Evolutionary conservation across 2,113 vertebrate species (phyloP).

Genomic region (Nyctibius bracteatus): DNA sequence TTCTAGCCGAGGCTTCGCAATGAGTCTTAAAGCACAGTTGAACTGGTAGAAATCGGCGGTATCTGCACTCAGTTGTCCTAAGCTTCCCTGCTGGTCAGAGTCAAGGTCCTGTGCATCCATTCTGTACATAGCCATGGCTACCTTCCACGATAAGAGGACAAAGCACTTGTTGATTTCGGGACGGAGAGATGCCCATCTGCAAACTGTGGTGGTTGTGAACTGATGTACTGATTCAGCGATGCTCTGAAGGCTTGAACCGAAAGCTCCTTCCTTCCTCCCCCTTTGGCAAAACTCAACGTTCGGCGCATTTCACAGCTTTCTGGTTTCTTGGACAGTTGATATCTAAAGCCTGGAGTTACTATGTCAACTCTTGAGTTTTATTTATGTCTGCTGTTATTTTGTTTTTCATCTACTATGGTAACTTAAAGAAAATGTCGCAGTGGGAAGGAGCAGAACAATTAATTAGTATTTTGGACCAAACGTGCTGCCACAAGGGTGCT

Average conservation of each 20-base stretch:
- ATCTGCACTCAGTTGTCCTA: slow-evolving; percentile 33
- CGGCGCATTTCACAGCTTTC: background rate
- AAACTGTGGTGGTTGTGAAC: background rate
- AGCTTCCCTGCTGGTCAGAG: slow-evolving; percentile 57
- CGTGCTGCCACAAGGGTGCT: background rate
- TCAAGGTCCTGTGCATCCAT: background rate
- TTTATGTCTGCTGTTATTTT: background rate
- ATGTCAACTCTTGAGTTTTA: slow-evolving; percentile 13
- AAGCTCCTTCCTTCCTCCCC: background rate
- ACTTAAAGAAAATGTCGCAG: background rate
- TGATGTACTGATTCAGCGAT: background rate
- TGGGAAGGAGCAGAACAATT: background rate
- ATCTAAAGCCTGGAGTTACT: background rate
- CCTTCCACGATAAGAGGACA: background rate
- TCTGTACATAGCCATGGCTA: background rate
- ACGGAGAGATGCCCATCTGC: background rate
- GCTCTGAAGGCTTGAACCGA: background rate
- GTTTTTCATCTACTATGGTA: background rate
- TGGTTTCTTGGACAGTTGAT: background rate
- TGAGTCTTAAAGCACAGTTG: slow-evolving; percentile 63
- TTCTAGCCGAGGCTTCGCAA: slow-evolving; percentile 44
- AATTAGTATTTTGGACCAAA: slow-evolving; percentile 24
- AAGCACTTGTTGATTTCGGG: background rate
- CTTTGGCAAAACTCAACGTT: background rate
- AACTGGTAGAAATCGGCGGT: slow-evolving; percentile 1